Base-by-base conservation (phyloP, 2,797 vertebrate genomes). In the Amphiprion clarkii region DNA sequence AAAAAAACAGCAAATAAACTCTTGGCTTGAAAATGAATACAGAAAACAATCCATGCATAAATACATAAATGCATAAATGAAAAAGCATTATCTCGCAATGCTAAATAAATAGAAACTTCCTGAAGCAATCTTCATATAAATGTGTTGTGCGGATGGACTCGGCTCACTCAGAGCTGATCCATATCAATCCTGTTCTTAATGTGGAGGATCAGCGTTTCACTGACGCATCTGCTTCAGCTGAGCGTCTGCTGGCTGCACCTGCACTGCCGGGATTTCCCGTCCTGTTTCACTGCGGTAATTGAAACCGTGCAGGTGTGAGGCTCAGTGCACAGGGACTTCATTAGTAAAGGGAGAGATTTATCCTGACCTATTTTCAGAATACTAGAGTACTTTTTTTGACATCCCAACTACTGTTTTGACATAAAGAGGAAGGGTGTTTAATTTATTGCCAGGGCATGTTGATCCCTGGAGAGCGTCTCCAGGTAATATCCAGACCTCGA, bases 241-340 rank as follows among this genome's bases (percentile, higher is more conserved):
- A 71, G 86, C 27, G 64, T 81, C 78, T 71, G 46, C 71, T 19
- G 73, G 53, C 61, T 36, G 67, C 69, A 77, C 59, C 63, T 0
- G 21, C 64, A 17, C 81, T 82, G 68, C 40, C 61, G 71, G 87
- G 91, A 88, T 87, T 88, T 87, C 76, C 86, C 57, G 10, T 84
- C 69, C 68, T 53, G 59, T 69, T 82, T 87, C 74, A 76, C 74
- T 33, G 77, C 33, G 64, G 88, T 92, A 90, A 93, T 89, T 91
- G 87, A 93, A 93, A 90, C 60, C 21, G 77, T 74, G 82, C 89
- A 89, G 85, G 84, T 92, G 84, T 79, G 81, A 83, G 74, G 76
- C 84, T 70, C 72, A 11, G 81, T 78, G 85, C 84, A 59, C 70
- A 57, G 89, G 85, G 91, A 93, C 87, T 93, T 94, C 85, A 92